phyloP scores from a whole-genome alignment of 2,113 vertebrate species.

The Patagioenas fasciata region DNA sequence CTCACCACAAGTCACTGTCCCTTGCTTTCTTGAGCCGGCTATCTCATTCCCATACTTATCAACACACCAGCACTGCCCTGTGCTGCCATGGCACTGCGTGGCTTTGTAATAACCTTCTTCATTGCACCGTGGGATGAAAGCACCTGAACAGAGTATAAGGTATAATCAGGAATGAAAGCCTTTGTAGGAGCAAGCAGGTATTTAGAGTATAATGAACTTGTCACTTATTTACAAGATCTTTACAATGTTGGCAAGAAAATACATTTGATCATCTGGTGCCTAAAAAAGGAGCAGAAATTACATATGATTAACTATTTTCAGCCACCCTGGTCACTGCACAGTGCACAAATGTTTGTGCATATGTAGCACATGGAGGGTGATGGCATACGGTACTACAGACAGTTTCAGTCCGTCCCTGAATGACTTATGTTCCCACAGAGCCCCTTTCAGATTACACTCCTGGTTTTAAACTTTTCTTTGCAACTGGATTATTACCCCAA shows the following conservation, averaged over 20 bases:
- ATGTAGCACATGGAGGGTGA: neutral
- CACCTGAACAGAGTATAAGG: slow-evolving; percentile 73
- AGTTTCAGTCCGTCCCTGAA: neutral
- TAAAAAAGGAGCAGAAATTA: neutral
- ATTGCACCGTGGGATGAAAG: slow-evolving; percentile 91
- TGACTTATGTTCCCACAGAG: neutral
- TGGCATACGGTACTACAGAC: neutral
- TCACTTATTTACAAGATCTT: neutral
- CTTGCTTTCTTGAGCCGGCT: slow-evolving; percentile 92
- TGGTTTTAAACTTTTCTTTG: slow-evolving; percentile 1
- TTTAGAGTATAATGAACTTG: neutral
- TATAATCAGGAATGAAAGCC: neutral
- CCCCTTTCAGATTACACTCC: neutral
- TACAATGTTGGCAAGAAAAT: neutral
- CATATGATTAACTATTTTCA: neutral
- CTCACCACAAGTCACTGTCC: slow-evolving; percentile 91
- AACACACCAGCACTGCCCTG: slow-evolving; percentile 96
- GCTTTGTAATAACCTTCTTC: slow-evolving; percentile 95
- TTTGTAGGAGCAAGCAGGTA: neutral
- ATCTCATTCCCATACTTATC: slow-evolving; percentile 97
- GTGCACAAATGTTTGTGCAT: neutral
- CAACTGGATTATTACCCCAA: slow-evolving; percentile 24
- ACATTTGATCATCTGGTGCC: neutral
- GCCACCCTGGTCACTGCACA: neutral
- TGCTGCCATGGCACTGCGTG: slow-evolving; percentile 92